Percentiles rank a stretch among this genome's conserved stretches.
These are phyloP conservation scores for Anguilla japonica DNA, from an alignment of 2,113 vertebrate genomes.

Conservation along the genomic window DNA sequence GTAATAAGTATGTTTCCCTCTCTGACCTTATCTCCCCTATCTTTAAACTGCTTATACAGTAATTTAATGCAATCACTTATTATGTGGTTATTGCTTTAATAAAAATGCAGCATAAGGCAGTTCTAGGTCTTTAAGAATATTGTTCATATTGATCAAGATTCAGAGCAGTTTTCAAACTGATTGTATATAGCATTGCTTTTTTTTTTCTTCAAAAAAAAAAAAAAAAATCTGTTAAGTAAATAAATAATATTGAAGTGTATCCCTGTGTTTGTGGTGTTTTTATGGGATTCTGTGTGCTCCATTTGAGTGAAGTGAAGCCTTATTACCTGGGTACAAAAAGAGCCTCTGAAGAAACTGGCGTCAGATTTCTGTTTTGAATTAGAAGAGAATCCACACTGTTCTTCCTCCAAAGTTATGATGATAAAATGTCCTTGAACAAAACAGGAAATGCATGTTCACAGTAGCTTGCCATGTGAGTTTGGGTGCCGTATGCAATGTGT, in stretches of 20 bases:
- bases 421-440: neutral
- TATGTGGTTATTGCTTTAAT: conserved; percentile 79
- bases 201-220: conserved; percentile 60
- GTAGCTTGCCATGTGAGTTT: neutral
- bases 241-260: conserved; percentile 86
- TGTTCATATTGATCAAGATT: conserved; percentile 97
- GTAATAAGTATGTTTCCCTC: conserved; percentile 60
- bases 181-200: conserved; percentile 97
- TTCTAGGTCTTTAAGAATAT: conserved; percentile 83
- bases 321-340: neutral
- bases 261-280: neutral
- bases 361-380: neutral
- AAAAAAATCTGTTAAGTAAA: conserved; percentile 93
- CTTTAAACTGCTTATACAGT: conserved; percentile 70
- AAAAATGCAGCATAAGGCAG: conserved; percentile 86
- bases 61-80: conserved; percentile 78
- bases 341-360: neutral
- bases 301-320: neutral
- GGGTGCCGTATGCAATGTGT: neutral
- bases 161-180: conserved; percentile 90
- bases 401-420: neutral
- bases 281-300: neutral
- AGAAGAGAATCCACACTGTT: neutral
- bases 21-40: conserved; percentile 21
- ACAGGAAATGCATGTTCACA: neutral